Percentiles rank a stretch among this genome's conserved stretches.
phyloP scores from a whole-genome alignment of 2,797 vertebrate genomes.

The Sebastes iracundus region DNA sequence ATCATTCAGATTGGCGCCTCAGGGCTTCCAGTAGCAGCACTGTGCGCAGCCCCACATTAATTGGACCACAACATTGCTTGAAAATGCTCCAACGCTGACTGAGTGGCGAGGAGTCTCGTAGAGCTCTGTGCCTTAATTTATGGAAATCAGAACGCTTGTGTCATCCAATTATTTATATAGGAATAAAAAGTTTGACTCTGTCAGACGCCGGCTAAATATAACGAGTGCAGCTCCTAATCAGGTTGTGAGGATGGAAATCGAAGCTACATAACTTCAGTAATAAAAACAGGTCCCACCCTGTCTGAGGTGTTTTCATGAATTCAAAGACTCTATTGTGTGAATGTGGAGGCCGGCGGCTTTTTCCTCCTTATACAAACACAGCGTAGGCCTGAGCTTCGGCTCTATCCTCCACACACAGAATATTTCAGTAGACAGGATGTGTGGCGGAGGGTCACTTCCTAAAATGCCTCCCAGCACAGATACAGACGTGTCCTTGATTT shows the following conservation, averaged over 20 bases:
- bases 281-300: conserved; percentile 36
- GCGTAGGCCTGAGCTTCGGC: neutral
- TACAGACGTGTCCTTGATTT: conserved; percentile 27
- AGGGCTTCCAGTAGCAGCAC: conserved; percentile 15
- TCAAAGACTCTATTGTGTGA: conserved; percentile 66
- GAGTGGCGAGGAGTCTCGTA: neutral
- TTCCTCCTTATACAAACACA: conserved; percentile 72
- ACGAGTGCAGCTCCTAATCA: conserved; percentile 13
- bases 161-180: conserved; percentile 22
- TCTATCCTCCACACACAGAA: conserved; percentile 28
- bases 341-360: conserved; percentile 38
- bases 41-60: conserved; percentile 19
- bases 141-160: conserved; percentile 21
- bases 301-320: conserved; percentile 37
- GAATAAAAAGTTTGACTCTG: conserved; percentile 4
- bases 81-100: neutral
- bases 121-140: conserved; percentile 23
- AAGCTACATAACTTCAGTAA: conserved; percentile 12
- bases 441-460: conserved; percentile 38
- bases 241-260: conserved; percentile 9
- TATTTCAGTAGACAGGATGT: conserved; percentile 55
- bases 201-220: conserved; percentile 17
- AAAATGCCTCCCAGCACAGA: conserved; percentile 21
- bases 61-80: conserved; percentile 14
- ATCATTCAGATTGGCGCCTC: conserved; percentile 14